Base-by-base conservation (phyloP, 2,888 invertebrate genomes). In the Branchinecta sandiegonensis region DNA sequence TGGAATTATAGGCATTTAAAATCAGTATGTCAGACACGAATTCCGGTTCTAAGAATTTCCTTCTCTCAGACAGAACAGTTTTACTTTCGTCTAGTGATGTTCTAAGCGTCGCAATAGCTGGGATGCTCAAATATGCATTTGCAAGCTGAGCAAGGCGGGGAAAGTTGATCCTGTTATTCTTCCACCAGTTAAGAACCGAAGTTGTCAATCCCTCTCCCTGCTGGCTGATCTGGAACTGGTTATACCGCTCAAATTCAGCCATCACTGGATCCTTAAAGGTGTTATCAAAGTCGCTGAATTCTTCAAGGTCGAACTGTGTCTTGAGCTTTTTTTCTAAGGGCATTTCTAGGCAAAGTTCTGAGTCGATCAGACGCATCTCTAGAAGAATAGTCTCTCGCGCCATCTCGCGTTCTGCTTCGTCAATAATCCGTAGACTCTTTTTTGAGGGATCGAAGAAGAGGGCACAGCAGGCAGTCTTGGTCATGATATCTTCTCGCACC, bases 211-310 rank as follows among this genome's bases (percentile, higher is more conserved):
- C 63, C 63, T 56, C 63, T 56, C 63, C 63, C 23, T 56, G 63
- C 3, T 56, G 63, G 11, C 63, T 56, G n/a, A 56, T 56, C 23
- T 56, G 63, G 23, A 56, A 56, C 14, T 56, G 23, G 23, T 17
- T 56, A 10, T 56, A 56, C 8, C 63, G 63, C 63, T 56, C 63
- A 56, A 56, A 56, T 56, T 56, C 63, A 10, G 63, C 63, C 23
- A 23, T 56, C 63, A 56, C 63, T 56, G 63, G 63, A 11, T 56
- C 63, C 23, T 56, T 56, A 56, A 56, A 56, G 23, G 63, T 56
- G 63, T 56, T n/a, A 10, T 56, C 63, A 11, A 56, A 56, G 23
- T 56, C 63, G 23, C 63, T 56, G 2, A 56, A 56, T 56, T 56
- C 63, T 56, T 56, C 63, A 8, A 56, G 23, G 23, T 56, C 63